Conservation (phyloP, 1,140 invertebrate species). For the Bradysia coprophila region DNA sequence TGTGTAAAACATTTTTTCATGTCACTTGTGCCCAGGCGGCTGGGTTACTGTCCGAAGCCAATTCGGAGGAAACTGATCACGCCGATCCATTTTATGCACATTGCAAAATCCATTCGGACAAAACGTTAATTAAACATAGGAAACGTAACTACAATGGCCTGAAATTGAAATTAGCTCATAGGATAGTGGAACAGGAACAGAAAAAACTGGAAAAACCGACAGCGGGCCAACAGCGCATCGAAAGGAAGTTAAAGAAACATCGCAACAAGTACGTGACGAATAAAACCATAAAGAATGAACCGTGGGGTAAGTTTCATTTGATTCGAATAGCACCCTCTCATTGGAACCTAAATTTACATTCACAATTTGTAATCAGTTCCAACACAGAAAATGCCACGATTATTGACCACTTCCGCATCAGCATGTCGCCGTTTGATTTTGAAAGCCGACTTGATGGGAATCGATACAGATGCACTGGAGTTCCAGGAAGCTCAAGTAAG, state of each 20-base stretch:
- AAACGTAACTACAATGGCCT: slow-evolving; percentile 77
- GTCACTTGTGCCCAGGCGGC: slow-evolving; percentile 92
- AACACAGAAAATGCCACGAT: slow-evolving; percentile 82
- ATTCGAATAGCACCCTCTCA: slow-evolving; percentile 2
- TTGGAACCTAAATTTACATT: too few relatives aligned
- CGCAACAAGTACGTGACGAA: slow-evolving; percentile 51
- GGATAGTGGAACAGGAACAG: slow-evolving; percentile 31
- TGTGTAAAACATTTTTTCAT: slow-evolving; percentile 95
- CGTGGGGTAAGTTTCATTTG: slow-evolving; percentile 52
- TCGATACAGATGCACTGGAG: slow-evolving; percentile 58
- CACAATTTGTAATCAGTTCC: slow-evolving; percentile 37
- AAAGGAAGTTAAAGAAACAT: slow-evolving; percentile 58
- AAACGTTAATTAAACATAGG: slow-evolving; percentile 55
- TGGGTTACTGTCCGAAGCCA: slow-evolving; percentile 81
- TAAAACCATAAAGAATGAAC: slow-evolving; percentile 54
- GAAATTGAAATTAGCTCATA: slow-evolving; percentile 58
- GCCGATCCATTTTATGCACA: slow-evolving; percentile 96
- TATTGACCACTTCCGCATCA: slow-evolving; percentile 77
- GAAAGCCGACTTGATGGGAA: slow-evolving; percentile 83
- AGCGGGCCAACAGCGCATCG: slow-evolving; percentile 51
- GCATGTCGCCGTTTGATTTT: slow-evolving; percentile 63
- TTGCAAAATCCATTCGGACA: slow-evolving; percentile 82
- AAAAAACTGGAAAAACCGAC: slow-evolving; percentile 24
- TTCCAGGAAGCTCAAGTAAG: slow-evolving; percentile 52
- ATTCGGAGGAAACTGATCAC: slow-evolving; percentile 82